phyloP scores from a whole-genome alignment of 2,797 vertebrate genomes.

The Hyperoplus lanceolatus region DNA sequence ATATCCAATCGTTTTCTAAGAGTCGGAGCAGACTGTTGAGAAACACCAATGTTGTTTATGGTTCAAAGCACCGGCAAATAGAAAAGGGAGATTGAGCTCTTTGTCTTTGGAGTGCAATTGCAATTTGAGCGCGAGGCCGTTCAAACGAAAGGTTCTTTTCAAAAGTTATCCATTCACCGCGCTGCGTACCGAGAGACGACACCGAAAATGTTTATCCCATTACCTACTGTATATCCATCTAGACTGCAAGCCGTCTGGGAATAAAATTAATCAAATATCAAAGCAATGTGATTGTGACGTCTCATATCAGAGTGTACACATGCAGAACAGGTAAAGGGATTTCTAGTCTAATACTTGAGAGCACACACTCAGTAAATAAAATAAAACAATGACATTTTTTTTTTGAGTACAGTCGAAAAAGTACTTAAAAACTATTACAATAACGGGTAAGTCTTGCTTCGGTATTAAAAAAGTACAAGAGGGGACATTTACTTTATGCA shows the following conservation, averaged over 20 bases:
- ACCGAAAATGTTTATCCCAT: slow-evolving; percentile 16
- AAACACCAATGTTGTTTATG: slow-evolving; percentile 63
- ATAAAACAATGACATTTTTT: no score
- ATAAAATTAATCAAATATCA: neutral
- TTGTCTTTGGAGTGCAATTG: slow-evolving; percentile 67
- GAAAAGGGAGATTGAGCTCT: slow-evolving; percentile 33
- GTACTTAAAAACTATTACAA: no score
- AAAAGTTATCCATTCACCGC: slow-evolving; percentile 29
- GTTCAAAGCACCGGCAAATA: slow-evolving; percentile 68
- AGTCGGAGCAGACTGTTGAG: slow-evolving; percentile 56
- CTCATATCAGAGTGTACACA: neutral
- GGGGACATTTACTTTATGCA: slow-evolving; percentile 4
- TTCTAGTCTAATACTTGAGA: neutral
- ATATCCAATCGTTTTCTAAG: slow-evolving; percentile 62
- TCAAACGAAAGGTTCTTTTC: slow-evolving; percentile 38
- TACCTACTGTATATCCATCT: neutral
- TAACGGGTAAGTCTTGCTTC: neutral
- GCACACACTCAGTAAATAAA: no score
- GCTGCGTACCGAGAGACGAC: slow-evolving; percentile 6
- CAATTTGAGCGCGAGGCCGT: slow-evolving; percentile 50
- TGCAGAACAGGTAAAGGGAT: neutral
- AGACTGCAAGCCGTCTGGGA: neutral
- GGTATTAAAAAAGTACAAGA: neutral
- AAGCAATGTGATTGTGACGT: neutral
- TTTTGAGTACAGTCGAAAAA: no score